Evolutionary conservation across 2,113 vertebrate genomes (phyloP), one percentile per base, ranked within the genome.

Genomic region (Tretioscincus oriximinensis): DNA sequence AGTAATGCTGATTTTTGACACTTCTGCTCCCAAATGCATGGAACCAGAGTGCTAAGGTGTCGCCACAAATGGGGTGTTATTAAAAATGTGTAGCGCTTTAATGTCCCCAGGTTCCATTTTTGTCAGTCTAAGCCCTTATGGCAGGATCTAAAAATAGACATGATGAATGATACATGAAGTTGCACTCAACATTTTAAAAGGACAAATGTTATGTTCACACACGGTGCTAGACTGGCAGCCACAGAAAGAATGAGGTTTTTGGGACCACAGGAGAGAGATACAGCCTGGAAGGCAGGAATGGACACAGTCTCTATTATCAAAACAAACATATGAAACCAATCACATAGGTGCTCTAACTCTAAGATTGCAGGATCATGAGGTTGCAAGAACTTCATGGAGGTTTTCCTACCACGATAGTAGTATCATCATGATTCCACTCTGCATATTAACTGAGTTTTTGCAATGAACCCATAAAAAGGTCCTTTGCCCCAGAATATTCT

Each of bases 161-260:
- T 74, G 35, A 61, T 26, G 49, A 78, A 54, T 28, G 58, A 73
- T 29, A 79, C 54, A 64, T 41, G 60, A 77, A 76, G 74, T 21
- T 12, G 51, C 73, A 81, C 18, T 68, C 66, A 12, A 63, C 58
- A 12, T 75, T 84, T 85, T 74, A 73, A 84, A 84, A 80, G 63
- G 41, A 80, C 68, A 63, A 80, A 76, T 28, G 71, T 73, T 76
- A 73, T 21, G 22, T 7, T 69, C 67, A 28, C 35, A 35, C 69
- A 21, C 76, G 74, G 35, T 81, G 78, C 63, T 49, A 45, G 67
- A 77, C 70, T 66, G 69, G 58, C 68, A 79, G 61, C 31, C 75
- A 45, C 67, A 45, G 41, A 81, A 28, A 28, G 7, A 35, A 14
- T 31, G 29, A 70, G 6, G 18, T 58, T 80, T 7, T 47, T 21